Evolutionary conservation across 2,113 vertebrate species (phyloP).

Genomic region (Sakesphorus luctuosus): DNA sequence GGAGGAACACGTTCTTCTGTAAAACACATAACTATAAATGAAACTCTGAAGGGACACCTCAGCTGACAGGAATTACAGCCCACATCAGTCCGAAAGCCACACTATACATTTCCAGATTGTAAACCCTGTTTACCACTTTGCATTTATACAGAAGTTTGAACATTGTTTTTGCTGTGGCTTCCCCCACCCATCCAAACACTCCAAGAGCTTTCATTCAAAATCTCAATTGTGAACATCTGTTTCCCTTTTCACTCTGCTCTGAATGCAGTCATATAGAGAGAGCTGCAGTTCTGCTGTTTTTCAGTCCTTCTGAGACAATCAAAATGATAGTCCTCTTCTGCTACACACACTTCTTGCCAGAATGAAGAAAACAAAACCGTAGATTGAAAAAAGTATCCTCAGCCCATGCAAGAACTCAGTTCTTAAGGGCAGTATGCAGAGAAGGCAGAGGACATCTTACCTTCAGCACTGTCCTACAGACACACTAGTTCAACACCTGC

Average conservation of each 20-base stretch:
- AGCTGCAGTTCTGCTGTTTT: conserved; percentile 8
- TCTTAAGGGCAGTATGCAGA: neutral
- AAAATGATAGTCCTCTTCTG: neutral
- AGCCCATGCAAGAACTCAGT: neutral
- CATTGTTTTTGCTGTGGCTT: conserved; percentile 32
- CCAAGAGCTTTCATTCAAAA: conserved; percentile 1
- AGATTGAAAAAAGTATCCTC: neutral
- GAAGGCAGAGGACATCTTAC: neutral
- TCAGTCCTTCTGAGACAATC: neutral
- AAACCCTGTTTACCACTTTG: conserved; percentile 21
- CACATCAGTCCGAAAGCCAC: neutral
- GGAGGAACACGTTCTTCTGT: conserved; percentile 55
- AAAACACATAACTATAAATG: conserved; percentile 54
- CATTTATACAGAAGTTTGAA: conserved; percentile 1
- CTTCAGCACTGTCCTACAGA: neutral
- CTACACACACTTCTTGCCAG: neutral
- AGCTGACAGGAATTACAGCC: neutral
- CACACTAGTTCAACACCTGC: neutral
- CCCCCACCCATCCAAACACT: neutral
- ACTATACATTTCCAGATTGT: neutral
- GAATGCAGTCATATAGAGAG: neutral
- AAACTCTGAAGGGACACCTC: neutral
- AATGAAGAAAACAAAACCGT: neutral
- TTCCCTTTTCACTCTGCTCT: conserved; percentile 30
- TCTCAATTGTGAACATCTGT: conserved; percentile 38